Evolutionary conservation across 2,797 vertebrate genomes (phyloP).

Genomic region (Sebastes iracundus): DNA sequence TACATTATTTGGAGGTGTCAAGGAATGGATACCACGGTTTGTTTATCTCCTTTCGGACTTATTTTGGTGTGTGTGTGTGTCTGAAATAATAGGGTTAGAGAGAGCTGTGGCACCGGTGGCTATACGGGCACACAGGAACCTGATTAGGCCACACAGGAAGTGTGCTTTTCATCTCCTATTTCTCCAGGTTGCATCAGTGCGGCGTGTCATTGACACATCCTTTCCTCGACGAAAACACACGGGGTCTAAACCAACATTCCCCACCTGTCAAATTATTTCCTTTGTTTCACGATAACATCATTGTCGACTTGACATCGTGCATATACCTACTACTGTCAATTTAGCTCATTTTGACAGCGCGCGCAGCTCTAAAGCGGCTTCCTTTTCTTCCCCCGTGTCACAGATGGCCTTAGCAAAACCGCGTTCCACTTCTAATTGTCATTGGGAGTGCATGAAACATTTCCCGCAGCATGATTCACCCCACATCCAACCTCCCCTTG

Average conservation of each 20-base stretch:
- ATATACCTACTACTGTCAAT: constrained; percentile 54
- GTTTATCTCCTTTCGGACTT: constrained; percentile 27
- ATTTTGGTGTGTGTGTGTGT: constrained; percentile 2
- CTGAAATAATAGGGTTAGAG: constrained; percentile 46
- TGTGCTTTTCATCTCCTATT: constrained; percentile 72
- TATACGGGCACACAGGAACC: constrained; percentile 43
- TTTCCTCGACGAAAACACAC: constrained; percentile 61
- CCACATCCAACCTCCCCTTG: constrained; percentile 27
- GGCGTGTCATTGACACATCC: constrained; percentile 72
- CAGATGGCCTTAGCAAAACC: constrained; percentile 37
- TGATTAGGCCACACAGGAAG: constrained; percentile 76
- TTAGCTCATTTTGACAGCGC: constrained; percentile 39
- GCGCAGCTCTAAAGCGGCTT: not conserved
- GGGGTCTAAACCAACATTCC: constrained; percentile 70
- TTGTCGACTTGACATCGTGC: constrained; percentile 52
- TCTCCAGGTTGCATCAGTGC: constrained; percentile 78
- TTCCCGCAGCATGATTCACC: constrained; percentile 26
- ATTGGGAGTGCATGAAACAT: constrained; percentile 33
- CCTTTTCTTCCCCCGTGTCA: constrained; percentile 36
- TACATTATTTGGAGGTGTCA: constrained; percentile 28
- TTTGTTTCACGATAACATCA: constrained; percentile 63
- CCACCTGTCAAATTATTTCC: constrained; percentile 69
- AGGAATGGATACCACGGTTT: constrained; percentile 11
- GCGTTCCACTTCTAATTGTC: constrained; percentile 60
- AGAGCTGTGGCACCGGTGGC: constrained; percentile 38